Base-by-base conservation (phyloP, 2,113 vertebrate genomes). In the Erythrocercus mccallii region DNA sequence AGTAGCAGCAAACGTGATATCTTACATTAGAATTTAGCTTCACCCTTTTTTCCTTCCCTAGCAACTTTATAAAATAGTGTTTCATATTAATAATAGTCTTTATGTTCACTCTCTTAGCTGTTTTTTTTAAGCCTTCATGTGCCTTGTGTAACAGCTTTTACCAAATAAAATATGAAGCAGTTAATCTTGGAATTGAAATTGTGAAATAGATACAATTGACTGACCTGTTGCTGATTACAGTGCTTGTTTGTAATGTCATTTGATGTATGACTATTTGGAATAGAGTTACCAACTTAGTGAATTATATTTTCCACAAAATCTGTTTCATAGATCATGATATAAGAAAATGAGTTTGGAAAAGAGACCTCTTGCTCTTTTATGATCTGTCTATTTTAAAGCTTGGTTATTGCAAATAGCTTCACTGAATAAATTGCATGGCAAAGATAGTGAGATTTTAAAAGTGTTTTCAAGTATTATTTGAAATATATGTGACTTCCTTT, bases 101-200 rank as follows among this genome's bases (percentile, higher is more conserved):
- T 80, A 47, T 92, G 87, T 91, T 81, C 28, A 37, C 28, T 61
- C 12, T 77, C 20, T 37, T 80, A 33, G 8, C 21, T 79, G 9
- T 1, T 31, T 45, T 53, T 37, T 61, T 56, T 24, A 12, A 35
- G 6, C 12, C 31, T 85, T 87, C 22, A 9, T 37, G 15, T 66
- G 35, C 33, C n/a, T 76, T 54, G 9, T 73, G 20, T 74, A 81
- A 66, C 17, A 78, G 60, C 28, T 82, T 74, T 83, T 78, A 62
- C 62, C 38, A 53, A 83, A 25, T 73, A 62, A 62, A 83, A 71
- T 51, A 66, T 6, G 48, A 89, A 71, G 40, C 73, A 88, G 60
- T 47, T 94, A 64, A 86, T 88, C 40, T 84, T 86, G 56, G 38
- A 95, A 57, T 68, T 94, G 88, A 84, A 91, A 25, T 87, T 92